Percentiles rank a stretch among this genome's conserved stretches.
Conservation (phyloP, 1,140 invertebrate genomes). For the fruit fly (Drosophila melanogaster) region Release_6_plus_ISO1_MT NT_033779.5:18792001-18792500, state of each 20-base stretch:
- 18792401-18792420: conserved; percentile 70
- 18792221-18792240: not conserved
- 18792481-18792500: conserved; percentile 75
- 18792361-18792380: conserved; percentile 17
- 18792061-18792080: no score
- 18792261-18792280: conserved; percentile 75
- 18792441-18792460: conserved; percentile 1
- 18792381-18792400: conserved; percentile 50
- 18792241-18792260: conserved; percentile 62
- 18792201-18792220: no score
- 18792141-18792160: not conserved
- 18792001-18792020: conserved; percentile 4
- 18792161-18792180: no score
- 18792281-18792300: conserved; percentile 83
- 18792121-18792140: no score
- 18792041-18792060: not conserved
- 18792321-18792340: conserved; percentile 34
- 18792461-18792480: conserved; percentile 46
- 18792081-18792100: no score
- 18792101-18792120: no score
- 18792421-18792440: not conserved
- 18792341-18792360: conserved; percentile 24
- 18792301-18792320: conserved; percentile 77
- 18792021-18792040: not conserved
- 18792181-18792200: no score